Conservation (phyloP, 2,888 invertebrate species). For the Gibbula magus region DNA sequence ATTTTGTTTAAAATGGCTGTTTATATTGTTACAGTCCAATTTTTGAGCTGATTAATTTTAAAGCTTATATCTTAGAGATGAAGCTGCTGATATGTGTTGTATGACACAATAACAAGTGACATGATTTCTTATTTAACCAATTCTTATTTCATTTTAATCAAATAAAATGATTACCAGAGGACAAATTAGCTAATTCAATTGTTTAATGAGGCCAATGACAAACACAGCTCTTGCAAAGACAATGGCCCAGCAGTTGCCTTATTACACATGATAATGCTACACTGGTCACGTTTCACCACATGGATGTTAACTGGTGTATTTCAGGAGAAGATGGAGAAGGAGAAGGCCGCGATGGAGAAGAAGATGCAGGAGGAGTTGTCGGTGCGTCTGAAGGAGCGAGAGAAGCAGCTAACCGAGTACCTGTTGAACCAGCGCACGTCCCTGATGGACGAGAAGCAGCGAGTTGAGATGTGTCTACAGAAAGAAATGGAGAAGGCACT, state of each 20-base stretch:
- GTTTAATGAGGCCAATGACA: too few species aligned
- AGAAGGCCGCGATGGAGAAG: slow-evolving; percentile 76
- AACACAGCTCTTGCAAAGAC: slow-evolving; percentile 29
- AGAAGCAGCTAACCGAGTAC: slow-evolving; percentile 47
- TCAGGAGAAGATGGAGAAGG: slow-evolving; percentile 57
- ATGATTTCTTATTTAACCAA: too few species aligned
- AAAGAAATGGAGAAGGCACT: slow-evolving; percentile 81
- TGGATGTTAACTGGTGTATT: too few species aligned
- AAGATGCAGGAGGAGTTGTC: slow-evolving; percentile 49
- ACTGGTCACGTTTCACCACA: background rate
- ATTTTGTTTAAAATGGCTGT: too few species aligned
- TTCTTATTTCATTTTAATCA: too few species aligned
- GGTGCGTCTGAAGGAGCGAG: slow-evolving; percentile 43
- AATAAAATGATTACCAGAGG: too few species aligned
- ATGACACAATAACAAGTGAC: too few species aligned
- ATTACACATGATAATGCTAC: background rate
- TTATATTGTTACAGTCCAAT: too few species aligned
- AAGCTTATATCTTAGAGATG: too few species aligned
- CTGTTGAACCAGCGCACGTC: slow-evolving; percentile 48
- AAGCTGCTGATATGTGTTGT: too few species aligned
- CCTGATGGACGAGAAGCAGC: slow-evolving; percentile 62
- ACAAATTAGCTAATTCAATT: too few species aligned
- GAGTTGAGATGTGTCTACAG: slow-evolving; percentile 66
- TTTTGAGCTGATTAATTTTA: too few species aligned
- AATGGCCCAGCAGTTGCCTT: slow-evolving; percentile 30